These are phyloP conservation scores for Pseudoatta argentina DNA, from an alignment of 1,140 invertebrate genomes.

Conservation along the genomic window DNA sequence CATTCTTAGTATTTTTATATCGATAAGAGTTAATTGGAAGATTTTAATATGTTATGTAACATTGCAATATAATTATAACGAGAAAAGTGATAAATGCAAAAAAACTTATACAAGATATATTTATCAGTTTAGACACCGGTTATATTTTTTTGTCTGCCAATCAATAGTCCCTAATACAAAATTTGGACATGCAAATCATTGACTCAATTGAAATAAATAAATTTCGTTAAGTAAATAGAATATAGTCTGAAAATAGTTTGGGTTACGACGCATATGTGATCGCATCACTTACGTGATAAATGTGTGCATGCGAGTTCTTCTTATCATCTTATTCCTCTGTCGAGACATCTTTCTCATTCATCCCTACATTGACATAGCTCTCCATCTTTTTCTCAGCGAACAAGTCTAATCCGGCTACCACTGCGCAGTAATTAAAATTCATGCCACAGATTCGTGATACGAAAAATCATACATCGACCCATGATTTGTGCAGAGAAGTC, in stretches of 20 bases:
- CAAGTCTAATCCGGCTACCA: slow-evolving; percentile 51
- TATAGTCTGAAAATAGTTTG: slow-evolving; percentile 30
- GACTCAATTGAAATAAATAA: neutral
- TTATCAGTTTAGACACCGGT: neutral
- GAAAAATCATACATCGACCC: slow-evolving; percentile 22
- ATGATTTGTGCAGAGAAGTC: slow-evolving; percentile 9
- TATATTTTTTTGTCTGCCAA: neutral
- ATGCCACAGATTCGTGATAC: slow-evolving; percentile 65
- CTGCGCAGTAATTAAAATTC: slow-evolving; percentile 65
- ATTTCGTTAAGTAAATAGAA: slow-evolving; percentile 19
- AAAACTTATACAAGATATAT: neutral
- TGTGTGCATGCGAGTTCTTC: slow-evolving; percentile 54
- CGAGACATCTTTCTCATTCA: slow-evolving; percentile 56
- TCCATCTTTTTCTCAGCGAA: slow-evolving; percentile 8
- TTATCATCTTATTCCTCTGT: slow-evolving; percentile 69
- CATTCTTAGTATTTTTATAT: neutral
- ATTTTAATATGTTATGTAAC: slow-evolving; percentile 24
- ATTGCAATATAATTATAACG: neutral
- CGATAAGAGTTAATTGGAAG: slow-evolving; percentile 12
- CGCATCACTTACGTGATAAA: slow-evolving; percentile 55
- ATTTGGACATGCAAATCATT: neutral
- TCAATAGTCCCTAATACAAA: neutral
- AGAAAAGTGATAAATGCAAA: neutral
- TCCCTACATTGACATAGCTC: neutral
- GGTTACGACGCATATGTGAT: slow-evolving; percentile 24